phyloP scores from a whole-genome alignment of 2,113 vertebrate genomes.

The Clupea harengus region DNA sequence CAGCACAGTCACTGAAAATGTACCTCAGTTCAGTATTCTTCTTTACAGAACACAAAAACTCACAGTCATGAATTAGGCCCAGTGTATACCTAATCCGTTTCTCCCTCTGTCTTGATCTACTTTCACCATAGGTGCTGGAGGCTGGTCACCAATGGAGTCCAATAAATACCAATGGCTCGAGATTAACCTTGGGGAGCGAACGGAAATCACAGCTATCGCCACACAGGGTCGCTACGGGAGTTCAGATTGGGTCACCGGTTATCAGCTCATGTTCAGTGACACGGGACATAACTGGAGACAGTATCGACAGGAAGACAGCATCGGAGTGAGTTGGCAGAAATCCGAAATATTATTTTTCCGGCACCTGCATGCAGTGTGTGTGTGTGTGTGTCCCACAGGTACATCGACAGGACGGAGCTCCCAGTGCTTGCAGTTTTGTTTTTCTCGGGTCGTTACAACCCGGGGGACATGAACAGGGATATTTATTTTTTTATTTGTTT shows the following conservation, averaged over 20 bases:
- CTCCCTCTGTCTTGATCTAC: neutral
- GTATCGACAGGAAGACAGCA: slow-evolving; percentile 75
- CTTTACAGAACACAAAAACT: neutral
- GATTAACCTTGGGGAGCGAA: slow-evolving; percentile 78
- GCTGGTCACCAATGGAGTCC: slow-evolving; percentile 79
- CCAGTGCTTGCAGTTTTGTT: neutral
- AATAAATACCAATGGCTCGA: slow-evolving; percentile 80
- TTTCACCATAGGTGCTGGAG: slow-evolving; percentile 73
- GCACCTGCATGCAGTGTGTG: neutral
- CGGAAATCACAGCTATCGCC: slow-evolving; percentile 77
- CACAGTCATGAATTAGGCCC: neutral
- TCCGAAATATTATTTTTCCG: neutral
- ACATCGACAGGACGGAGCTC: neutral
- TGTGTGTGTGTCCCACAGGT: neutral
- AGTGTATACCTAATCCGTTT: neutral
- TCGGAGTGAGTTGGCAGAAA: slow-evolving; percentile 44
- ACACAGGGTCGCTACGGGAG: slow-evolving; percentile 82
- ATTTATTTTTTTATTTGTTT: too few relatives aligned
- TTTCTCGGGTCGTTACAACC: neutral
- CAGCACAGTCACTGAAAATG: neutral
- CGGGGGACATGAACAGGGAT: neutral
- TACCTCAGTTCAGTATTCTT: neutral
- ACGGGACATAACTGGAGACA: slow-evolving; percentile 83
- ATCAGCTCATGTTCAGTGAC: slow-evolving; percentile 82
- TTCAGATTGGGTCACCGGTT: slow-evolving; percentile 84